These are phyloP conservation scores for Caenorhabditis briggsae DNA, from an alignment of 1,140 invertebrate genomes.

Conservation along the genomic window DNA sequence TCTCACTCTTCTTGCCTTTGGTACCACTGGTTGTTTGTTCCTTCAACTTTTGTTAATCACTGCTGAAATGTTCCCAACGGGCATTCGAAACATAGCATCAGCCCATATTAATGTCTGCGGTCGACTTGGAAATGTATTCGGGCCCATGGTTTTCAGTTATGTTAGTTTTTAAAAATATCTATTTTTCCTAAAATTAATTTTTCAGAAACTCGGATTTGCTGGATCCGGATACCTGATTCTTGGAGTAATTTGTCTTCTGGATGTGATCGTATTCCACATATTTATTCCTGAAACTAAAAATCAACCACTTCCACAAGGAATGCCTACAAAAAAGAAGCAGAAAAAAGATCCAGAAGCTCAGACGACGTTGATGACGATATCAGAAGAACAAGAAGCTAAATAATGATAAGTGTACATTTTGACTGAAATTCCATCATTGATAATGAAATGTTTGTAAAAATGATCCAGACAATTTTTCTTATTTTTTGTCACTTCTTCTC, in stretches of 20 bases:
- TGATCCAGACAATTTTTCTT: too few species aligned
- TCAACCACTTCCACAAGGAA: conserved; percentile 58
- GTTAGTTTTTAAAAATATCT: neutral
- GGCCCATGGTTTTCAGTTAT: conserved; percentile 57
- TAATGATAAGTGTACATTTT: neutral
- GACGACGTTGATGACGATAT: conserved; percentile 1
- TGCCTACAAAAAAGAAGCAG: conserved; percentile 46
- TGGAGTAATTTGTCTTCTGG: conserved; percentile 29
- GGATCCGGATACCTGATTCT: conserved; percentile 36
- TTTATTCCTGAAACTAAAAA: conserved; percentile 58
- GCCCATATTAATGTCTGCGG: conserved; percentile 61
- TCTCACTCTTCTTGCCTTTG: conserved; percentile 59
- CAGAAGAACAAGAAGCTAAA: conserved; percentile 6
- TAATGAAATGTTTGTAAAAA: neutral
- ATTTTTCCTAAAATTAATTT: neutral
- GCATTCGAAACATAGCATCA: conserved; percentile 53
- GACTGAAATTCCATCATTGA: neutral
- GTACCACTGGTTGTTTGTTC: conserved; percentile 56
- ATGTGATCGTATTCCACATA: conserved; percentile 15
- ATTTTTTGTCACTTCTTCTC: neutral
- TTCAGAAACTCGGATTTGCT: conserved; percentile 33
- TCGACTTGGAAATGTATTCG: conserved; percentile 58
- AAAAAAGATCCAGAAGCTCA: conserved; percentile 9
- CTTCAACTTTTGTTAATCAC: conserved; percentile 46
- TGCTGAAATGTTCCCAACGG: conserved; percentile 59